Conservation (phyloP, 1,140 invertebrate genomes). For the Nymphalis io region DNA sequence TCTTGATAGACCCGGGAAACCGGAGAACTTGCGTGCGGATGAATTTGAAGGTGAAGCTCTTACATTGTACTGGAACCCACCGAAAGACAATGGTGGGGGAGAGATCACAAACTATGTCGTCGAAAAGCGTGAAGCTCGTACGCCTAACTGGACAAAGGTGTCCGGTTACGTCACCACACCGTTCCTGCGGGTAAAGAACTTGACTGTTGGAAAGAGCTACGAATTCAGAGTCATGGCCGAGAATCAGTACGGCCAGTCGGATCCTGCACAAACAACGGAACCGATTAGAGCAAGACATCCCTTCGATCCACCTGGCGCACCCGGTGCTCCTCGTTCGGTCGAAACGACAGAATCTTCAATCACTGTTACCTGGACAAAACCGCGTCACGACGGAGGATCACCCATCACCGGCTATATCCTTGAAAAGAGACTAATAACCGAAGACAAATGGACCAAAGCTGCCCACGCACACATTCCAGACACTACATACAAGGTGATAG, state of each 20-base stretch:
- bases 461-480: conserved; percentile 91
- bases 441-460: conserved; percentile 95
- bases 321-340: conserved; percentile 91
- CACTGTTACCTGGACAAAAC: conserved; percentile 95
- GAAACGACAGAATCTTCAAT: conserved; percentile 97
- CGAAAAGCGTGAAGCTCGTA: conserved; percentile 93
- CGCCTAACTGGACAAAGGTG: conserved; percentile 92
- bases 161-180: conserved; percentile 95
- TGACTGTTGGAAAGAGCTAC: conserved; percentile 94
- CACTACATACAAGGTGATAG: conserved; percentile 90
- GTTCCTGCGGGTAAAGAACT: conserved; percentile 93
- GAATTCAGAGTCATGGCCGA: conserved; percentile 99
- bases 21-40: conserved; percentile 92
- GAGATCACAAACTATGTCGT: conserved; percentile 98
- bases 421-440: conserved; percentile 93
- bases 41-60: conserved; percentile 97
- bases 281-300: conserved; percentile 97
- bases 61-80: conserved; percentile 97
- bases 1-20: conserved; percentile 93
- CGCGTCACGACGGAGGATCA: conserved; percentile 95
- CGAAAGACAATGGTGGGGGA: conserved; percentile 96
- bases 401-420: conserved; percentile 95
- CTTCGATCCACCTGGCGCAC: conserved; percentile 95
- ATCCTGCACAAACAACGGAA: conserved; percentile 92
- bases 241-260: conserved; percentile 97